Conservation (phyloP, 2,113 vertebrate genomes). For the Chauna torquata region DNA sequence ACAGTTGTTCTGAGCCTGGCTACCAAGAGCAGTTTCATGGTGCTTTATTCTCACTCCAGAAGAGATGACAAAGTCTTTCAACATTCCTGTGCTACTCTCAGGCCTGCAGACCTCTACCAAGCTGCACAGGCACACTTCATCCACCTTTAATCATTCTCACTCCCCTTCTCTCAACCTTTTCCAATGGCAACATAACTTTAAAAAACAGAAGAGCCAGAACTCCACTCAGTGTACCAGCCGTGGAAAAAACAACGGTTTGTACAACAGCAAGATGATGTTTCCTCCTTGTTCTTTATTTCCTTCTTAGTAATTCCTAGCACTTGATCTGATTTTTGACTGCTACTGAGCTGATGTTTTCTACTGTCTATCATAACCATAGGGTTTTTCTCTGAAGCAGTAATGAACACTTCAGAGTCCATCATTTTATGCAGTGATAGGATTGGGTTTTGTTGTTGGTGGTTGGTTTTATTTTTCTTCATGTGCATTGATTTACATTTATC, state of each 20-base stretch:
- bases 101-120: neutral
- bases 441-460: neutral
- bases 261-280: neutral
- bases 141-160: neutral
- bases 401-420: neutral
- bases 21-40: neutral
- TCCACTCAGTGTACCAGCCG: neutral
- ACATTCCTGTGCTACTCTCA: neutral
- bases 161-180: neutral
- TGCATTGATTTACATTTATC: neutral
- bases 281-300: neutral
- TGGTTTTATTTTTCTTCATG: neutral
- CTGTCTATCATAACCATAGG: neutral
- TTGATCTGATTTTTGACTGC: neutral
- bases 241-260: accelerated
- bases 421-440: neutral
- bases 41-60: neutral
- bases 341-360: neutral
- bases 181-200: neutral
- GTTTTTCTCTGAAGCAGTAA: neutral
- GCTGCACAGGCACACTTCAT: neutral
- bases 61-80: neutral
- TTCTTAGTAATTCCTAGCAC: neutral
- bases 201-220: neutral
- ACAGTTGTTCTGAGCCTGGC: neutral